Base-by-base conservation (phyloP, 2,113 vertebrate genomes). In the Pseudolaguvia tuberculata region DNA sequence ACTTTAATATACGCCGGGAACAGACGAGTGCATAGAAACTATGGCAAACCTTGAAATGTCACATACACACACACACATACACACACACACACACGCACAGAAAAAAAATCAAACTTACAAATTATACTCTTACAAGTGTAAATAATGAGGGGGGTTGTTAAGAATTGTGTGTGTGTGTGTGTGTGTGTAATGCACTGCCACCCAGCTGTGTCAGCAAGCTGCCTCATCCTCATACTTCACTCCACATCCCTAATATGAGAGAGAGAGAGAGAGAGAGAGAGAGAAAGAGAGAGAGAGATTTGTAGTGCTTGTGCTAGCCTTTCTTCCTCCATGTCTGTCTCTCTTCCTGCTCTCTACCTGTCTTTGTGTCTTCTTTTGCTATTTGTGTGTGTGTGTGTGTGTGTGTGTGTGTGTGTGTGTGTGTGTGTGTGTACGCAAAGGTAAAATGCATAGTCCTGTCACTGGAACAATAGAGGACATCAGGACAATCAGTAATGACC, bases 341-440 rank as follows among this genome's bases (percentile, higher is more conserved):
- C 75, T 3, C n/a, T 25, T 15, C 15, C 8, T 27, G 23, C 21
- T 17, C 15, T 48, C 18, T 27, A 21, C 42, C 35, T 23, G n/a
- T 15, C 5, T 45, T 14, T 45, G 61, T 63, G 11, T 21, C 35
- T 15, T 45, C 21, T 39, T 20, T 62, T 62, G 10, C 10, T 59
- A 9, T 27, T 5, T 0, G 0, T 9, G 27, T 58, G 12, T 56
- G 12, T 56, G 53, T 55, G 53, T 12, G 11, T 55, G 75, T 72
- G 23, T 70, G 29, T 77, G 66, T 87, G 88, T 86, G 86, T 84
- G 87, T 88, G 87, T 87, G 87, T 6, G 31, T 35, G 31, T 35
- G 31, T 35, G 31, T 6, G n/a, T n/a, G n/a, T n/a, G n/a, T n/a
- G n/a, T n/a, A n/a, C n/a, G n/a, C n/a, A 42, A 42, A 42, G 9